Percentiles rank a stretch among this genome's conserved stretches.
phyloP scores from a whole-genome alignment of 2,797 vertebrate genomes.

The Sebastes nivosus region DNA sequence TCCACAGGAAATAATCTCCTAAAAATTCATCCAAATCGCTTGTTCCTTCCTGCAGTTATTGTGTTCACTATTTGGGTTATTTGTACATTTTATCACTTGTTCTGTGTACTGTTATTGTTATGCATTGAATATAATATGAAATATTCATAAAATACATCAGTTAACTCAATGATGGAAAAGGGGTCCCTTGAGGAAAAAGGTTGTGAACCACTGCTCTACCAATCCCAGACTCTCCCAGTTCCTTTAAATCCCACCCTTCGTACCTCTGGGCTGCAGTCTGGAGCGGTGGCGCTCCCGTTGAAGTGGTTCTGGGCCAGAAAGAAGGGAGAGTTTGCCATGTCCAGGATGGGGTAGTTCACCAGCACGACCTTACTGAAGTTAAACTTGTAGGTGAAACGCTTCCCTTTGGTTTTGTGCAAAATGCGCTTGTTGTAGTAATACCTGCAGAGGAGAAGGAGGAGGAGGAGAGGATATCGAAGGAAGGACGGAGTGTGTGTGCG shows the following conservation, averaged over 20 bases:
- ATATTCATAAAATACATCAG: too few species aligned
- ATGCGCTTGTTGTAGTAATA: constrained; percentile 97
- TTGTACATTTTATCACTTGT: too few species aligned
- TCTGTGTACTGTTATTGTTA: too few species aligned
- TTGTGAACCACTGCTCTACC: not conserved
- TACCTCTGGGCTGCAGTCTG: constrained; percentile 92
- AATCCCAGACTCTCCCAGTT: not conserved
- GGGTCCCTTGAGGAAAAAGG: too few species aligned
- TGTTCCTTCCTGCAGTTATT: too few species aligned
- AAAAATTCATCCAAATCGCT: too few species aligned
- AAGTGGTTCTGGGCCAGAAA: constrained; percentile 91
- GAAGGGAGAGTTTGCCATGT: constrained; percentile 90
- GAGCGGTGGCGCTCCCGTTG: constrained; percentile 80
- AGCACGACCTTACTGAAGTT: constrained; percentile 96
- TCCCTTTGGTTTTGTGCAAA: constrained; percentile 96
- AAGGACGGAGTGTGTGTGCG: constrained; percentile 34
- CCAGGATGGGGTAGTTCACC: constrained; percentile 92
- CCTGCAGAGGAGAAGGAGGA: constrained; percentile 71
- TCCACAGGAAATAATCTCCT: too few species aligned
- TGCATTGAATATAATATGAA: too few species aligned
- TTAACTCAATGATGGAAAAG: too few species aligned
- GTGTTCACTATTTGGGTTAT: too few species aligned
- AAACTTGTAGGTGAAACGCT: constrained; percentile 97
- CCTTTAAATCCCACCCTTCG: not conserved
- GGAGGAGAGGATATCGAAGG: constrained; percentile 47